Base-by-base conservation (phyloP, 2,888 invertebrate species). In the Cephalotes varians region DNA sequence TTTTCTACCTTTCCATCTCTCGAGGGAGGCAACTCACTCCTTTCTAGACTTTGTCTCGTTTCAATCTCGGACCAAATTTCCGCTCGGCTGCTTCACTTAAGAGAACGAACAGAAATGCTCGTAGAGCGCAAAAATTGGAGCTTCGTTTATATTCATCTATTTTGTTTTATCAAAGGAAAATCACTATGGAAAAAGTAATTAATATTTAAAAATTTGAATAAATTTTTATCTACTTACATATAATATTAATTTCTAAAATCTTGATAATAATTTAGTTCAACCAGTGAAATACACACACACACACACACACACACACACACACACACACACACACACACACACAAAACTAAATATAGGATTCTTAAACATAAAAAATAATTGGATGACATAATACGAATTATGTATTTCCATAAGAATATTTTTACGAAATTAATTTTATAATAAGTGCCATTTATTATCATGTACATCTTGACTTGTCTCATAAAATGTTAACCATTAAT, bases 41-140 rank as follows among this genome's bases (percentile, higher is more conserved):
- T 69, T 64, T 77, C 21, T 40, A 54, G 44, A 77, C 71, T 54
- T 64, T 15, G 40, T 49, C 76, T 69, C 71, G 21, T 69, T 69
- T 77, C 77, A 71, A 77, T 77, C 54, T 71, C 40, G 54, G 31
- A 77, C 31, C 56, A 44, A 77, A 77, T 77, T 77, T 77, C 77
- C 77, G 77, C 56, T 4, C 25, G 51, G n/a, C 37, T 65, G 37
- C 51, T 77, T 54, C 72, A 54, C 18, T 31, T 28, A 31, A 25
- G 34, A 34, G 34, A 71, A 67, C 65, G 44, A 77, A 31, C 54
- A 21, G 44, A 56, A 40, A 25, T n/a, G 28, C 40, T n/a, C 12
- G 25, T 40, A 28, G 21, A 40, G 15, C n/a, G n/a, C 18, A 67
- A 76, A 67, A 65, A 64, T 65, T 65, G 40, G 1, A 44, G 7